Evolutionary conservation across 2,888 invertebrate genomes (phyloP).

Genomic region (Plebejus anna): DNA sequence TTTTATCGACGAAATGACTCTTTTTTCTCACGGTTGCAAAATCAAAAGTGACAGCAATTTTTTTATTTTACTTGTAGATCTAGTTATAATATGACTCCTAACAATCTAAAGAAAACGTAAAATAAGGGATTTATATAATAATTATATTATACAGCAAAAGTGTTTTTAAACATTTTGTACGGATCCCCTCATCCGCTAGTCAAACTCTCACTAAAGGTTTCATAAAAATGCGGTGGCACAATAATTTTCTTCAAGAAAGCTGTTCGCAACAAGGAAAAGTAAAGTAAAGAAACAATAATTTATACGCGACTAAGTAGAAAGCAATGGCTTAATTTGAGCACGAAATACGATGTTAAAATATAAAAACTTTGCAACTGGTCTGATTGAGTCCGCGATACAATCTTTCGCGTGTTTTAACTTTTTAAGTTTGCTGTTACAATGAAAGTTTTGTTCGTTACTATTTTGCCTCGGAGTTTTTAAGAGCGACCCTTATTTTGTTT

Average conservation of each 20-base stretch:
- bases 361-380: constrained; percentile 13
- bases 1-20: too few relatives aligned
- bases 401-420: constrained; percentile 11
- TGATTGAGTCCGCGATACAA: constrained; percentile 1
- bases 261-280: neutral
- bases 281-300: constrained; percentile 12
- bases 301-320: constrained; percentile 10
- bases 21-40: too few relatives aligned
- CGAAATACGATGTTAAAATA: constrained; percentile 11
- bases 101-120: too few relatives aligned
- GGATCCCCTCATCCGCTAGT: too few relatives aligned
- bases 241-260: neutral
- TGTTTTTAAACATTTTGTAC: too few relatives aligned
- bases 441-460: neutral
- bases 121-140: too few relatives aligned
- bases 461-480: neutral
- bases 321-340: constrained; percentile 20
- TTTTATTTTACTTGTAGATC: too few relatives aligned
- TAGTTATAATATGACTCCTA: too few relatives aligned
- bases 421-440: constrained; percentile 10
- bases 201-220: too few relatives aligned
- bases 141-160: too few relatives aligned
- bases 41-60: too few relatives aligned
- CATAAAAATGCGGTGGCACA: neutral
- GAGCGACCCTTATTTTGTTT: neutral